phyloP scores from a whole-genome alignment of 2,113 vertebrate species.

The Mixornis gularis region DNA sequence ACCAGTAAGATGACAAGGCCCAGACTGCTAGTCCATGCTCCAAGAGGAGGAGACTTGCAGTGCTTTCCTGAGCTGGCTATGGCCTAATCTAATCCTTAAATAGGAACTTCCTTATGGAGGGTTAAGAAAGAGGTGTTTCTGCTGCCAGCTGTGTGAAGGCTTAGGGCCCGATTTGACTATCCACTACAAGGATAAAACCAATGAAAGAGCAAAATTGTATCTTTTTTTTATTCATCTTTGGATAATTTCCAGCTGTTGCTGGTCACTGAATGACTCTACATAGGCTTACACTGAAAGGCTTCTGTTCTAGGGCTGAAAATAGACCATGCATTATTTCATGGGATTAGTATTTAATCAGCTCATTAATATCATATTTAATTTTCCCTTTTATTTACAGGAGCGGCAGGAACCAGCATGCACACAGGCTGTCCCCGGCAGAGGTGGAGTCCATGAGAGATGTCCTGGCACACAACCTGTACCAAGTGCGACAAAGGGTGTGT shows the following conservation, averaged over 20 bases:
- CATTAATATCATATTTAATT: background rate
- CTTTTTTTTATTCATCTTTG: background rate
- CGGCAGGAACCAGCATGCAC: slow-evolving; percentile 48
- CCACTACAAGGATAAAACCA: background rate
- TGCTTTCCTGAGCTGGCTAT: background rate
- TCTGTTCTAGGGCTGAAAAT: background rate
- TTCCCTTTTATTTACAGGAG: slow-evolving; percentile 52
- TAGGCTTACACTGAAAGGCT: background rate
- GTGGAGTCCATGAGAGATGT: slow-evolving; percentile 83
- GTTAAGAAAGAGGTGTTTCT: background rate
- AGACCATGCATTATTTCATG: background rate
- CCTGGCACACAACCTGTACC: slow-evolving; percentile 88
- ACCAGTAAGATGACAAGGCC: background rate
- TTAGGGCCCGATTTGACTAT: background rate
- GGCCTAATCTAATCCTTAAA: background rate
- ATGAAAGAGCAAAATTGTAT: background rate
- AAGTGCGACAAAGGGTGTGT: slow-evolving; percentile 86
- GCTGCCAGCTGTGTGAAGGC: background rate
- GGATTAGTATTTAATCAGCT: background rate
- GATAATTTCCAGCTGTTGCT: background rate
- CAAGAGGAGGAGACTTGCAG: background rate
- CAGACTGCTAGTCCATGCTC: background rate
- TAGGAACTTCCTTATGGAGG: background rate
- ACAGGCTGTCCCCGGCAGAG: slow-evolving; percentile 73
- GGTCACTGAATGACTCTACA: background rate